These are phyloP conservation scores for Oxytorus armatus DNA, from an alignment of 2,888 invertebrate species.

Conservation along the genomic window DNA sequence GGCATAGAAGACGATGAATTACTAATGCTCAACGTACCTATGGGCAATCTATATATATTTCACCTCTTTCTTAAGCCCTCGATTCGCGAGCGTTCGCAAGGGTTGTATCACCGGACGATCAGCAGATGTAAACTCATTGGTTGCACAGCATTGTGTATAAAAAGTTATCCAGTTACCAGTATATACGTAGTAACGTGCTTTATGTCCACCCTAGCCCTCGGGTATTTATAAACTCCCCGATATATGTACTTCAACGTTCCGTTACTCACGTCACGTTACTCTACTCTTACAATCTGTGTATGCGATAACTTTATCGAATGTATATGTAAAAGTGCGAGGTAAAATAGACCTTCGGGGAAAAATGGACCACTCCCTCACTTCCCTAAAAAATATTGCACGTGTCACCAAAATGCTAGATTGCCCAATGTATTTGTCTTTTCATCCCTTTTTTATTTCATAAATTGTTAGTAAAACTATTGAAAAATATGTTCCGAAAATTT, in stretches of 20 bases:
- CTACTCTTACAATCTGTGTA: constrained; percentile 6
- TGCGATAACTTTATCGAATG: constrained; percentile 57
- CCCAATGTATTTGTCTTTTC: no score
- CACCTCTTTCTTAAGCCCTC: constrained; percentile 12
- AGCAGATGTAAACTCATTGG: constrained; percentile 32
- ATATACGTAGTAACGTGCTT: constrained; percentile 1
- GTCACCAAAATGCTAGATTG: no score
- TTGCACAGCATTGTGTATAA: constrained; percentile 23
- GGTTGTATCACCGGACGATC: not conserved
- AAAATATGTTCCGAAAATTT: no score
- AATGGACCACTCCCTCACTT: no score
- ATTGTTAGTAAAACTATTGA: no score
- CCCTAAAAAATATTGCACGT: no score
- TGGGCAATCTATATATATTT: not conserved
- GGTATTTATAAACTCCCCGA: constrained; percentile 66
- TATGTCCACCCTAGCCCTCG: not conserved
- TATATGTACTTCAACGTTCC: constrained; percentile 56
- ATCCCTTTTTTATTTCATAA: no score
- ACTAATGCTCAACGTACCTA: constrained; percentile 52
- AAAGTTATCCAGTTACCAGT: constrained; percentile 3
- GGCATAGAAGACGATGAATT: constrained; percentile 59
- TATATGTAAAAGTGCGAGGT: constrained; percentile 60
- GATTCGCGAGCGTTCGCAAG: constrained; percentile 11
- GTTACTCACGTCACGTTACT: constrained; percentile 54
- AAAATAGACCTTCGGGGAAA: constrained; percentile 43